Base-by-base conservation (phyloP, 2,113 vertebrate species). In the Phodopus roborovskii region DNA sequence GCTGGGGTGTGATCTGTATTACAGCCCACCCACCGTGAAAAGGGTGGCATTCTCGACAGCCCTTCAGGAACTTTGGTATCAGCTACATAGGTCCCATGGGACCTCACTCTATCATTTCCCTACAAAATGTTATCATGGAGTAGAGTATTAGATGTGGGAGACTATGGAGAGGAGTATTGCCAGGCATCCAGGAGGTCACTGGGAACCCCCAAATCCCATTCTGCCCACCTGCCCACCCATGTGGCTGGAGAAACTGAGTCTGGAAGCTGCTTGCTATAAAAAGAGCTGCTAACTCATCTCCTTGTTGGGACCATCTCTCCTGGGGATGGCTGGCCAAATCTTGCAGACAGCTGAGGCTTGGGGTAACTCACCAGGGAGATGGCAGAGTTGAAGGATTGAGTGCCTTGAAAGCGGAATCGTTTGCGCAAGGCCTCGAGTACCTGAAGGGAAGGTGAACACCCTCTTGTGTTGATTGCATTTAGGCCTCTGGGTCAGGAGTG, bases 311-410 rank as follows among this genome's bases (percentile, higher is more conserved):
- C 90, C 30, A 8, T 82, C 39, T 93, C 68, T 20, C 9, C 66
- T 7, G 5, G 4, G 75, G 90, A 15, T 7, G 39, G 62, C 84
- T 66, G 62, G 62, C 36, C 58, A 87, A 73, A 22, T n/a, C 24
- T 3, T 11, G 3, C 4, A 19, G 64, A 68, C 12, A 92, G 81
- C 28, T 48, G n/a, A 82, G 68, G 81, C 39, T 60, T 16, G 13
- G 33, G 42, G 50, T 26, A 33, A 86, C 98, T 97, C 82, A 98
- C 98, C 96, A 93, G 73, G 64, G 92, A 85, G 60, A 84, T 68
- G 84, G 85, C 74, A 33, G 96, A 90, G 64, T 19, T 62, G 36
- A 90, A 24, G 20, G 83, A 0, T 0, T 7, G 71, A 17, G 83
- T 9, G 13, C n/a, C 15, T 50, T 84, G 68, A 42, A 98, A 91